Evolutionary conservation across 2,797 vertebrate genomes (phyloP), one percentile per base, ranked within the genome.

Genomic region (Chelon auratus): DNA sequence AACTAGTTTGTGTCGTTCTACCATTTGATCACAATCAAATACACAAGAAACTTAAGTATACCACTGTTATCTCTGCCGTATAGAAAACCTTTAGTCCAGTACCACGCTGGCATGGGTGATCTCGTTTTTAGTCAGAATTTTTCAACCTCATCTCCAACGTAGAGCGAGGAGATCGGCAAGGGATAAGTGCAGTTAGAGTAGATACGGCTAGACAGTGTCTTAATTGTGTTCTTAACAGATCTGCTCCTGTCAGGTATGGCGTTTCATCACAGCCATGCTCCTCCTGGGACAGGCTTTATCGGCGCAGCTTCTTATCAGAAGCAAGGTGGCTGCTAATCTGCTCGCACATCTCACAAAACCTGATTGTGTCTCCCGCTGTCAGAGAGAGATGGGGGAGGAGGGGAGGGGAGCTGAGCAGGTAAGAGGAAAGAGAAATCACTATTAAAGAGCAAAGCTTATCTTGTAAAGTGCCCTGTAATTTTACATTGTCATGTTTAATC

Each of bases 201-300:
- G 89, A 92, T 89, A 83, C 62, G 82, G 54, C 81, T 40, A 87
- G 90, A 91, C 88, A 90, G 84, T 88, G 88, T 90, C 85, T 87
- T 90, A 92, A 91, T 89, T 92, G 90, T 92, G 87, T 89, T 89
- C 86, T 82, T 81, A 89, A 88, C 89, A 90, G 90, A 93, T 91
- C 84, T 87, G 81, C 72, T 69, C 81, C 48, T 81, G 90, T 86
- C 85, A 89, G 89, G 91, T 91, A 87, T 77, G 86, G 56, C 68
- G 81, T 90, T 90, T 85, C 90, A 90, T 92, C 89, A 80, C 80
- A 86, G 76, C 62, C 83, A 70, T 89, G 82, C 69, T 73, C 78
- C 82, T 85, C 75, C 60, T 3, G 74, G 85, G 79, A 85, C 83
- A 87, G 87, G 81, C 74, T 75, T 91, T 89, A 90, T 91, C 89